Conservation (phyloP, 2,113 vertebrate species). For the Menura novaehollandiae region DNA sequence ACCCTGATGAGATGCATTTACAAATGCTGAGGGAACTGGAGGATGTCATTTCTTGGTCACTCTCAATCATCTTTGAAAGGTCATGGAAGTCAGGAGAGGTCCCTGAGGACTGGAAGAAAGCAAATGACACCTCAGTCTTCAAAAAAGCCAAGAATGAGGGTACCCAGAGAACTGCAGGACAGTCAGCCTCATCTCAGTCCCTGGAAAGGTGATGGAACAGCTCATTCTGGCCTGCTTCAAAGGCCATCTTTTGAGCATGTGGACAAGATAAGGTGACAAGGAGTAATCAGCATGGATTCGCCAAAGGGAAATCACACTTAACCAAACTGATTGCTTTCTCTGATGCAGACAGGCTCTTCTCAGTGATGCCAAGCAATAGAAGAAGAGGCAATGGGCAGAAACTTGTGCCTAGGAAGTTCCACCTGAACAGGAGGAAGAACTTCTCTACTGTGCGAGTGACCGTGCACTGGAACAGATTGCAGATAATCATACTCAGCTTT, state of each 20-base stretch:
- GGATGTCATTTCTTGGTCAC: neutral
- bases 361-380: neutral
- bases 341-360: neutral
- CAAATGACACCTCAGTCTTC: neutral
- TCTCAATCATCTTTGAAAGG: neutral
- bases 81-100: neutral
- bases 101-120: neutral
- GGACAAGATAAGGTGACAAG: neutral
- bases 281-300: neutral
- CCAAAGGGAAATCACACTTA: neutral
- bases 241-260: neutral
- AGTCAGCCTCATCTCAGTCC: neutral
- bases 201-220: neutral
- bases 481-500: neutral
- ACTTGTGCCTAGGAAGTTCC: neutral
- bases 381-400: neutral
- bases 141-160: neutral
- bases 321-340: neutral
- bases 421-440: neutral
- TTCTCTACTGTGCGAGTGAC: neutral
- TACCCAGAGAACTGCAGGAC: neutral
- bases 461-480: neutral
- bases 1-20: neutral
- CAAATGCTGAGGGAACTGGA: neutral
- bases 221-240: neutral